These are phyloP conservation scores for Ennomos erosarius DNA, from an alignment of 2,888 invertebrate species.

Conservation along the genomic window DNA sequence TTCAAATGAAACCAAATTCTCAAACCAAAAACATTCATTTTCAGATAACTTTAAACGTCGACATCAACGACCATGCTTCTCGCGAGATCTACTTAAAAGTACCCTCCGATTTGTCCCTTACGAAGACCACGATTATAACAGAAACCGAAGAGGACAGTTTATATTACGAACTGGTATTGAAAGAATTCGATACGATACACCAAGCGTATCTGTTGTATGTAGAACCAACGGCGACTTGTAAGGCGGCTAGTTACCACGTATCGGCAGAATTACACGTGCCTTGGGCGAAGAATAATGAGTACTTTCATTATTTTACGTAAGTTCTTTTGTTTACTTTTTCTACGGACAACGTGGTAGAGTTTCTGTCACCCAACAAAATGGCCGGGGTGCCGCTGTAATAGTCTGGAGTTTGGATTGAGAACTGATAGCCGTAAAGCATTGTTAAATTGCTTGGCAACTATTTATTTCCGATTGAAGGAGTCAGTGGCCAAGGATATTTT, in stretches of 20 bases:
- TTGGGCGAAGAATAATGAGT: constrained; percentile 87
- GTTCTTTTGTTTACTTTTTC: constrained; percentile 43
- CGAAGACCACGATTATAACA: constrained; percentile 68
- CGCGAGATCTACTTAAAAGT: constrained; percentile 63
- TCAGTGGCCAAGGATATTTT: too few relatives aligned
- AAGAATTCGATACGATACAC: constrained; percentile 84
- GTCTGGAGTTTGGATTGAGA: too few relatives aligned
- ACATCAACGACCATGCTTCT: constrained; percentile 84
- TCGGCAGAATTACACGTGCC: constrained; percentile 87
- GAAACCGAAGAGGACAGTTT: constrained; percentile 85
- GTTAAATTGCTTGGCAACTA: too few relatives aligned
- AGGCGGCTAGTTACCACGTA: constrained; percentile 79
- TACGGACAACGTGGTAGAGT: too few relatives aligned
- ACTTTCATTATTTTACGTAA: constrained; percentile 86
- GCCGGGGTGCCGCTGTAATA: too few relatives aligned
- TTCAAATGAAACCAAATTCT: not conserved
- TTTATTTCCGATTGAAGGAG: too few relatives aligned
- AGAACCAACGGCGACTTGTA: constrained; percentile 79
- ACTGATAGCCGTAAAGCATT: too few relatives aligned
- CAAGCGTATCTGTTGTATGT: constrained; percentile 86
- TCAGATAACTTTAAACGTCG: constrained; percentile 87
- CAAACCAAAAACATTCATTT: constrained; percentile 42
- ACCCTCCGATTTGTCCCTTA: constrained; percentile 63
- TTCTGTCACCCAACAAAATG: too few relatives aligned
- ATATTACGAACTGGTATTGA: constrained; percentile 86